Evolutionary conservation across 2,113 vertebrate species (phyloP), one percentile per base, ranked within the genome.

Genomic region (Clarias macrocephalus): DNA sequence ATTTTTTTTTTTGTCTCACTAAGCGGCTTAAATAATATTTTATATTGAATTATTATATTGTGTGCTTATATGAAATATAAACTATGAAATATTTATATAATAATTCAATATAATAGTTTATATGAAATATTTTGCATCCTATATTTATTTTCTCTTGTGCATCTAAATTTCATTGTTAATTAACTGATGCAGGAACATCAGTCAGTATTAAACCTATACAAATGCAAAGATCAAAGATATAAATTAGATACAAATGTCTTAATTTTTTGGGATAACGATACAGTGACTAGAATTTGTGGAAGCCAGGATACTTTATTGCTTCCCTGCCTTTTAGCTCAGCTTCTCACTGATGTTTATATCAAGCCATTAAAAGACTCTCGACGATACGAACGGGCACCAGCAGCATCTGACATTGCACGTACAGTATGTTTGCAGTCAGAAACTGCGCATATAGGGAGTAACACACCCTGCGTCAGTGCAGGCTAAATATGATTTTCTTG

Each of bases 401-500:
- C 1, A 33, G 19, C 28, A 80, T 19, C 77, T 59, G 37, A 59
- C 11, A 12, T 60, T 80, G 28, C 56, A 37, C 30, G 5, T 59
- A 60, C 60, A 19, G 4, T 59, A 60, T 60, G 57, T 33, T 81
- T 62, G 30, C 30, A 62, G 19, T 81, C 56, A 33, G 28, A 80
- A 57, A 80, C 1, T 59, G 5, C 0, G 2, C 56, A 23, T 30
- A 57, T 59, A 30, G 30, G n/a, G 59, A 80, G 54, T 60, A 80
- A 80, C 77, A 80, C 16, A 3, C 33, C n/a, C 28, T 37, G 15
- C 56, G 5, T 60, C n/a, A 23, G 4, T 60, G 25, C 75, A n/a
- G 73, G 48, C 25, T 77, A 77, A 56, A 77, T 77, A n/a, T 56
- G 19, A 80, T 56, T 80, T 80, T 5, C 28, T 30, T 79, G 25